Evolutionary conservation across 1,140 invertebrate genomes (phyloP).

Genomic region (Cecropterus lyciades): DNA sequence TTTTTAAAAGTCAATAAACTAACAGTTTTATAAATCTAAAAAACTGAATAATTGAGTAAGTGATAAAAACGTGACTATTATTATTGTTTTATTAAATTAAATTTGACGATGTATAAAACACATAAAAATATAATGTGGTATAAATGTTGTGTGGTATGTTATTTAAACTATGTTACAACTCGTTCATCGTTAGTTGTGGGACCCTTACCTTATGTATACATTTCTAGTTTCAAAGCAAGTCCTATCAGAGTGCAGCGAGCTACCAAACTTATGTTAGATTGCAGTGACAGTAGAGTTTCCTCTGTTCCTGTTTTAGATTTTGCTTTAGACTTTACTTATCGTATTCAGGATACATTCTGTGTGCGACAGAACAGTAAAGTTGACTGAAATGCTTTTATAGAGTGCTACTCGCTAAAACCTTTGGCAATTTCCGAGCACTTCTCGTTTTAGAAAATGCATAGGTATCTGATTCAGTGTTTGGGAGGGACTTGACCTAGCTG

Average conservation of each 20-base stretch:
- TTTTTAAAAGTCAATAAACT: too few species aligned
- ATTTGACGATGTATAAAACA: too few species aligned
- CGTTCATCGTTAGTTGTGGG: background rate
- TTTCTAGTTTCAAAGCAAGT: slow-evolving; percentile 1
- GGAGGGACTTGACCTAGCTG: too few species aligned
- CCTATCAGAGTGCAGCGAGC: background rate
- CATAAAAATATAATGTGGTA: too few species aligned
- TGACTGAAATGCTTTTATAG: slow-evolving; percentile 12
- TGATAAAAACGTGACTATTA: too few species aligned
- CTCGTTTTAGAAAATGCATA: background rate
- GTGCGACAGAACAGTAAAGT: slow-evolving; percentile 16
- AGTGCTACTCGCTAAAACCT: slow-evolving; percentile 7
- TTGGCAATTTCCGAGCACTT: slow-evolving; percentile 10
- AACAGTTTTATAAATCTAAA: too few species aligned
- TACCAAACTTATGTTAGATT: slow-evolving; percentile 6
- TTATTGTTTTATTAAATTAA: too few species aligned
- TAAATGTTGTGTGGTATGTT: too few species aligned
- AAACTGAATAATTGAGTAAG: too few species aligned
- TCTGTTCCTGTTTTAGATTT: slow-evolving; percentile 12
- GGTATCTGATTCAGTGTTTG: too few species aligned
- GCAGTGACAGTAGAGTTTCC: background rate
- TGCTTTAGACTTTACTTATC: slow-evolving; percentile 10
- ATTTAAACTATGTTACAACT: background rate
- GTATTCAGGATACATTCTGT: slow-evolving; percentile 11
- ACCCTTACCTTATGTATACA: background rate